Base-by-base conservation (phyloP, 2,113 vertebrate species). In the Thymallus thymallus region DNA sequence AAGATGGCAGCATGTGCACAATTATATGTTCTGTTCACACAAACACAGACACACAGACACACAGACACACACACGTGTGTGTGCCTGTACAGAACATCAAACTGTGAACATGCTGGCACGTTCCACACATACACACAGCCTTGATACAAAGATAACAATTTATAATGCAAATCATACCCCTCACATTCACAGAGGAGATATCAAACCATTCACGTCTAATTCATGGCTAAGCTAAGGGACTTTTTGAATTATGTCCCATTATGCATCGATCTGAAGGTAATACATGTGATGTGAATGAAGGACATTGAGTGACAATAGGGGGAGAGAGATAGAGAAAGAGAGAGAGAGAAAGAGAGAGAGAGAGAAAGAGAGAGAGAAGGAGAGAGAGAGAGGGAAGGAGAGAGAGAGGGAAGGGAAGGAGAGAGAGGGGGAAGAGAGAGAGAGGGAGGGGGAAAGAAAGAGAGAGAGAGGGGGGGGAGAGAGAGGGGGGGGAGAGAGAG, bases 221-320 rank as follows among this genome's bases (percentile, higher is more conserved):
- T 35, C 55, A 22, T 56, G n/a, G 23, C 41, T 22, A 72, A 35
- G 45, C 66, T 35, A 35, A 7, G 32, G 46, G 29, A 71, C 24
- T 48, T 32, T 6, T 7, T 51, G 69, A 77, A 73, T 35, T 3
- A 72, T 75, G 66, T 71, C 13, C 1, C 55, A 74, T 41, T 62
- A 24, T 55, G 56, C 51, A 69, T 58, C 71, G 77, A 55, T 79
- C 45, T 63, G 64, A 13, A 63, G 72, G 75, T 76, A 68, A 68
- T 62, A 64, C 76, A 77, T 58, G 64, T 71, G 76, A 63, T 74
- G 66, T 71, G 5, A 80, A 73, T 76, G 73, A 75, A 86, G 71
- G 32, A 73, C 64, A 41, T 61, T 80, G 45, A 75, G 60, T 41
- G 24, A n/a, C n/a, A n/a, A n/a, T n/a, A n/a, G n/a, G n/a, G n/a